phyloP scores from a whole-genome alignment of 2,113 vertebrate species.

The Podocnemis expansa region DNA sequence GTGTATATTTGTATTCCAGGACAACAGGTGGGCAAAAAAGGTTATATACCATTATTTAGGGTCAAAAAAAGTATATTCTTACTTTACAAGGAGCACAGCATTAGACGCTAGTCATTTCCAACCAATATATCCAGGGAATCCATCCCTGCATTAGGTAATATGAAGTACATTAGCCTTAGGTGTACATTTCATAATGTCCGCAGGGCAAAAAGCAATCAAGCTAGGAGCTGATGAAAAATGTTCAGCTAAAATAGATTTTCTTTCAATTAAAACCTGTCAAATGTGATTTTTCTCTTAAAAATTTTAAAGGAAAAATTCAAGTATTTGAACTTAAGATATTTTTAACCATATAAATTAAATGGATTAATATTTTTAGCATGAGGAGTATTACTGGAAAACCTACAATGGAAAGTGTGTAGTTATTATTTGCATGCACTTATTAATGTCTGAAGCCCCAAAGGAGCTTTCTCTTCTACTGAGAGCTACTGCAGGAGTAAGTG shows the following conservation, averaged over 20 bases:
- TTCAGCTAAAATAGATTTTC: not conserved
- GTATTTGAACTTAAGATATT: not conserved
- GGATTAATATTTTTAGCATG: not conserved
- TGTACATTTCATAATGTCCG: not conserved
- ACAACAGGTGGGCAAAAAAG: not conserved
- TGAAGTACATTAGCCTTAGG: not conserved
- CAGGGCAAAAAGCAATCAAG: not conserved
- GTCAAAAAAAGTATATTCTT: accelerated
- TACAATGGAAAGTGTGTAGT: not conserved
- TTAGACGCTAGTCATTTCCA: not conserved
- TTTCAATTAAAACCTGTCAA: not conserved
- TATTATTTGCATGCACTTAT: not conserved
- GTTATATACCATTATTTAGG: not conserved
- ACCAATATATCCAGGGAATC: not conserved
- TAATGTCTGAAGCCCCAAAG: not conserved
- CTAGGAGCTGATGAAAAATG: not conserved
- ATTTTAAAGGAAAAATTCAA: not conserved
- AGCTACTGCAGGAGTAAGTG: not conserved
- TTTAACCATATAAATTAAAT: not conserved
- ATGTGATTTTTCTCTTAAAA: not conserved
- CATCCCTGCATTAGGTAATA: not conserved
- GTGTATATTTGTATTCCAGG: not conserved
- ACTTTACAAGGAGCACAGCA: accelerated
- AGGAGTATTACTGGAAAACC: not conserved
- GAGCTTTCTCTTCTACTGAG: not conserved